Evolutionary conservation across 2,888 invertebrate genomes (phyloP).

Genomic region (Chymomyza caudatula): DNA sequence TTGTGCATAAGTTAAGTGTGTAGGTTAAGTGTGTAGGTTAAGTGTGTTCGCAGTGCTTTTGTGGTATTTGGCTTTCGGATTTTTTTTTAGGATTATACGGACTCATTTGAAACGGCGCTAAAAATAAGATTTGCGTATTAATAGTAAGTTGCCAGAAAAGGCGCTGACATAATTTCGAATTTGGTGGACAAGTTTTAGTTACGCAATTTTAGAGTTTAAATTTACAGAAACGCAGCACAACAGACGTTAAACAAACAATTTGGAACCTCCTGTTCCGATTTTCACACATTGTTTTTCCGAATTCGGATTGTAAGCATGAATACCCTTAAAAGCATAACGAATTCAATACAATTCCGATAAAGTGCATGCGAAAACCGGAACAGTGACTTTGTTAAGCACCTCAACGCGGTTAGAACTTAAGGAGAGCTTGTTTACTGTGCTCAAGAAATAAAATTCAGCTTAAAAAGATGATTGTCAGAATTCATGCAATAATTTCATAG

Average conservation of each 20-base stretch:
- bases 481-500: not conserved
- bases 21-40: conserved; percentile 30
- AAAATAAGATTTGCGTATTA: conserved; percentile 53
- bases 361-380: no score
- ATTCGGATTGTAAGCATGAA: no score
- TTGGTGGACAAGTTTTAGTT: not conserved
- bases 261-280: no score
- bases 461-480: not conserved
- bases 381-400: not conserved
- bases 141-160: not conserved
- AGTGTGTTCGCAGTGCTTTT: conserved; percentile 24
- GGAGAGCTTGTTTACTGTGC: not conserved
- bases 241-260: conserved; percentile 10
- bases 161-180: not conserved
- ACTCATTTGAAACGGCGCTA: conserved; percentile 61
- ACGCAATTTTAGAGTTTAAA: conserved; percentile 11
- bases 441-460: not conserved
- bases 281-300: no score
- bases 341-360: no score
- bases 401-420: not conserved
- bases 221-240: conserved; percentile 20
- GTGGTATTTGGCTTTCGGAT: conserved; percentile 9
- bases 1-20: conserved; percentile 17
- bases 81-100: conserved; percentile 40
- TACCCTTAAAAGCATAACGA: no score